Conservation (phyloP, 2,797 vertebrate genomes). For the Pempheris klunzingeri region DNA sequence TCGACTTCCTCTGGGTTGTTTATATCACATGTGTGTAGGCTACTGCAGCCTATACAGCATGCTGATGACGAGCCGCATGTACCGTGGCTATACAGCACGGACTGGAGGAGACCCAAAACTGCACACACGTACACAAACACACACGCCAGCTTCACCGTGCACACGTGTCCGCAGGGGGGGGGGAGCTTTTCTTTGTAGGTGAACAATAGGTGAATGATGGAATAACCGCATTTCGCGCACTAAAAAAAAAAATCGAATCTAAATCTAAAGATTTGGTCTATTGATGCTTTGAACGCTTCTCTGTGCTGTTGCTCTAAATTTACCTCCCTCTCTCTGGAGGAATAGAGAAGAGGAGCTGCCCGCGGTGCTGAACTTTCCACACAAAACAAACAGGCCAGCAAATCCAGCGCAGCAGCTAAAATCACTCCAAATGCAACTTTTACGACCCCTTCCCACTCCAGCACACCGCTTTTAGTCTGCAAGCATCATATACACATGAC, state of each 20-base stretch:
- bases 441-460: not conserved
- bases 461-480: too few species aligned
- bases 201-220: slow-evolving; percentile 33
- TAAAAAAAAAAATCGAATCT: not conserved
- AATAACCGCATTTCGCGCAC: slow-evolving; percentile 6
- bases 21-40: slow-evolving; percentile 61
- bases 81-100: slow-evolving; percentile 25
- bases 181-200: too few species aligned
- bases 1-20: slow-evolving; percentile 56
- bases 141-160: slow-evolving; percentile 15
- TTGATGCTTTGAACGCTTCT: not conserved
- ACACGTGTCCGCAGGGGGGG: slow-evolving; percentile 34
- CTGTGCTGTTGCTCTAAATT: not conserved
- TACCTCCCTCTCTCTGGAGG: too few species aligned
- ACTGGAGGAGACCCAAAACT: slow-evolving; percentile 11
- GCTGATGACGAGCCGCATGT: slow-evolving; percentile 19
- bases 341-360: too few species aligned
- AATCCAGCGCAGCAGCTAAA: slow-evolving; percentile 12
- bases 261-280: not conserved
- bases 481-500: too few species aligned
- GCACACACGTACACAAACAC: not conserved
- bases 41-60: slow-evolving; percentile 45
- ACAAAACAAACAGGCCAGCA: slow-evolving; percentile 2
- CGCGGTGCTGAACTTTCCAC: slow-evolving; percentile 65
- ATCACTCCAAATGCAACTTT: slow-evolving; percentile 52